Conservation (phyloP, 2,888 invertebrate species). For the Boloria euphrosyne region DNA sequence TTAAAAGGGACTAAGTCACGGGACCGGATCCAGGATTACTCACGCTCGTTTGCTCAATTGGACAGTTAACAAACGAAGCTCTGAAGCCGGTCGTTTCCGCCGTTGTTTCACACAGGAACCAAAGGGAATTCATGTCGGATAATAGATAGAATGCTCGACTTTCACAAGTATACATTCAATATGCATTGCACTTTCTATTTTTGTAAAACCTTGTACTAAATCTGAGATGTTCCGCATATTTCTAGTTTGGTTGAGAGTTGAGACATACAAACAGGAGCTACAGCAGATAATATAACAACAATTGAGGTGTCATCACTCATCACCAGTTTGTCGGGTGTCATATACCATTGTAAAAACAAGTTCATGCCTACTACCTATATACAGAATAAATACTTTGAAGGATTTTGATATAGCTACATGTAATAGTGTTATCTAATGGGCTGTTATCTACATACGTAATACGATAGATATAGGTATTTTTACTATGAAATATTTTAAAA, state of each 20-base stretch:
- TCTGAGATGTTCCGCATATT: conserved; percentile 12
- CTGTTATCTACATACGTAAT: too few relatives aligned
- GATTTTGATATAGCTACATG: too few relatives aligned
- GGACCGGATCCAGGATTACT: conserved; percentile 73
- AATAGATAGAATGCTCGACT: background rate
- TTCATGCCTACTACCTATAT: too few relatives aligned
- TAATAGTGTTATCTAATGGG: too few relatives aligned
- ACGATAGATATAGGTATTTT: too few relatives aligned
- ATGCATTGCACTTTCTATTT: conserved; percentile 4
- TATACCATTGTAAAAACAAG: background rate
- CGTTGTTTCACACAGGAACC: conserved; percentile 55
- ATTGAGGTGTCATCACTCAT: background rate
- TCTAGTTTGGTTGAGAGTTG: conserved; percentile 14
- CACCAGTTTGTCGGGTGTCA: background rate
- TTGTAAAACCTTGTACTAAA: conserved; percentile 9
- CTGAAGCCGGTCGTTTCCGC: conserved; percentile 65
- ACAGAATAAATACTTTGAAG: background rate
- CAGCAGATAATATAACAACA: background rate
- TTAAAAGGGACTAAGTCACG: conserved; percentile 59
- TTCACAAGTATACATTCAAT: background rate
- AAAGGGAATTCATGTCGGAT: conserved; percentile 13
- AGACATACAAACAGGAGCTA: conserved; percentile 18
- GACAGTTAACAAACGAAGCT: conserved; percentile 61
- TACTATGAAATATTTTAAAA: too few relatives aligned
- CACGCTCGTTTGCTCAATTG: conserved; percentile 77